phyloP scores from a whole-genome alignment of 2,797 vertebrate species.

The Presbytis comata region DNA sequence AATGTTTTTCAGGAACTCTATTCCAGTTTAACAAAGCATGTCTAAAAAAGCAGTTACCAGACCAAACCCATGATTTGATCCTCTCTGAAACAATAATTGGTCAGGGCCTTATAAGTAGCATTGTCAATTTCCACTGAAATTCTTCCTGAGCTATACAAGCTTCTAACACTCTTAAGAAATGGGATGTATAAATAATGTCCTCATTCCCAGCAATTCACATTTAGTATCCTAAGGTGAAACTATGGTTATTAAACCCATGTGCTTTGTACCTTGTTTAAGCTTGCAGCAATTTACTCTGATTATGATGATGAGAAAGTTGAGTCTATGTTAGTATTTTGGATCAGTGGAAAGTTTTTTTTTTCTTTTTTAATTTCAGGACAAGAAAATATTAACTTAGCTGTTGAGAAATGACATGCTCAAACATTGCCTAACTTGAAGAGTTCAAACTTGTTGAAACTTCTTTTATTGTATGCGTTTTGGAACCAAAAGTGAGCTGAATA shows the following conservation, averaged over 20 bases:
- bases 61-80: background rate
- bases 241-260: background rate
- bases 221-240: background rate
- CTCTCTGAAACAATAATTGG: background rate
- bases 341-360: background rate
- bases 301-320: background rate
- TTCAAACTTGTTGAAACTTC: conserved; percentile 56
- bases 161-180: background rate
- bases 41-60: background rate
- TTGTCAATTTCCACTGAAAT: background rate
- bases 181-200: background rate
- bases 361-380: background rate
- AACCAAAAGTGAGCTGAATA: conserved; percentile 46
- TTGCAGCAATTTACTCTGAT: conserved; percentile 28
- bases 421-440: conserved; percentile 27
- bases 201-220: background rate
- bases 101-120: background rate
- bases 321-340: background rate
- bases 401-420: conserved; percentile 42
- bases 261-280: background rate
- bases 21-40: background rate
- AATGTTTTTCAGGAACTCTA: background rate
- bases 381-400: conserved; percentile 47
- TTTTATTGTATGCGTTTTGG: conserved; percentile 19
- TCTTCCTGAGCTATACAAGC: background rate